Percentiles rank a stretch among this genome's conserved stretches.
phyloP scores from a whole-genome alignment of 2,113 vertebrate species.

The Apteryx owenii region DNA sequence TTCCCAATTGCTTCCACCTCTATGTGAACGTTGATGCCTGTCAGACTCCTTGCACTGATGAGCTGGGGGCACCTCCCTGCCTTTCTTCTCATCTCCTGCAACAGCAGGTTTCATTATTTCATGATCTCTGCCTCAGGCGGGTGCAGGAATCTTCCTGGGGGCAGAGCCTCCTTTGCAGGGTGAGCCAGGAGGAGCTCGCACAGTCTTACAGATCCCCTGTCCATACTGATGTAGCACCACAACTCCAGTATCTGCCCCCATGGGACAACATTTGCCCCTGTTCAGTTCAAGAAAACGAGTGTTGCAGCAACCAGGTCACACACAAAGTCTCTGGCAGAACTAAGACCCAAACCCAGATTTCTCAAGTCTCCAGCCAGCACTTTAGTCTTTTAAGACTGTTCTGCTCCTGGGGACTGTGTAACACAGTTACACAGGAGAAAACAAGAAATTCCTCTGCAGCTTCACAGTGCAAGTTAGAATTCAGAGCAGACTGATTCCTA shows the following conservation, averaged over 20 bases:
- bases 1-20: background rate
- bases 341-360: background rate
- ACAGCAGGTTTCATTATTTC: background rate
- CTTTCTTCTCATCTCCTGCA: background rate
- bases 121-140: background rate
- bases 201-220: background rate
- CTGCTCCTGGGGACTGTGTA: background rate
- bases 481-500: background rate
- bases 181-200: background rate
- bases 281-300: background rate
- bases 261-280: background rate
- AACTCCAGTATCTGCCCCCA: no score
- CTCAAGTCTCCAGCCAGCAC: background rate
- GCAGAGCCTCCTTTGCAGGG: background rate
- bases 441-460: background rate
- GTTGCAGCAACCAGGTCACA: background rate
- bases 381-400: background rate
- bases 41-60: background rate
- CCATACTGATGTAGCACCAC: no score
- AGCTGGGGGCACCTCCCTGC: background rate
- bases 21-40: background rate
- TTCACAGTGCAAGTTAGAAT: accelerated
- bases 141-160: background rate
- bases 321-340: background rate
- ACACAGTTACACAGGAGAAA: background rate